A percentile compares a stretch with the other conserved stretches of the same genome.
phyloP scores from a whole-genome alignment of 2,888 invertebrate species.

The Dinocampus coccinellae region DNA sequence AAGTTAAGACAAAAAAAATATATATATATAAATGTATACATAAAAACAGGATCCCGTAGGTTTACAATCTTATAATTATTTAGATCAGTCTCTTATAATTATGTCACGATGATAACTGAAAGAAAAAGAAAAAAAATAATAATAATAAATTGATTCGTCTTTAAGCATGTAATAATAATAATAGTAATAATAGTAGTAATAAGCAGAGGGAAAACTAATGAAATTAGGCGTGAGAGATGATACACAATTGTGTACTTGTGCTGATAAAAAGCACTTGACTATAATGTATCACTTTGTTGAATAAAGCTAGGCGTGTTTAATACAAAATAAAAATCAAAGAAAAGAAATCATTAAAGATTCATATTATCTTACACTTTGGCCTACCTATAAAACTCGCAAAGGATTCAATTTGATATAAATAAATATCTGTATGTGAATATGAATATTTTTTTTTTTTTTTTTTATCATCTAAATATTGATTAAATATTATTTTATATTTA shows the following conservation, averaged over 20 bases:
- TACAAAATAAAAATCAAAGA: conserved; percentile 49
- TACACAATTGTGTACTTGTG: conserved; percentile 59
- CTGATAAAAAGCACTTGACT: conserved; percentile 59
- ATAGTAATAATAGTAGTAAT: no score
- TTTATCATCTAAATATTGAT: no score
- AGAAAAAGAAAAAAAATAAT: conserved; percentile 23
- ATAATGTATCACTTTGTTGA: conserved; percentile 67
- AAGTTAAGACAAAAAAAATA: conserved; percentile 28
- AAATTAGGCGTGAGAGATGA: conserved; percentile 40
- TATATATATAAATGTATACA: no score
- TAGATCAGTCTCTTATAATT: conserved; percentile 55
- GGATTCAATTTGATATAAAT: not conserved
- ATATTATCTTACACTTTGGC: not conserved
- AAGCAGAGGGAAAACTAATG: conserved; percentile 27
- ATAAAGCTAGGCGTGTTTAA: conserved; percentile 69
- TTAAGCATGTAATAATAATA: no score
- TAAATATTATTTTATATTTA: no score
- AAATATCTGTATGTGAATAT: not conserved
- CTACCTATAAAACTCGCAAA: not conserved
- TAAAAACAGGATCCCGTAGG: conserved; percentile 52
- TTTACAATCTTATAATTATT: conserved; percentile 55
- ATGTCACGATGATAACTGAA: conserved; percentile 47
- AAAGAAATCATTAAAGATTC: conserved; percentile 31
- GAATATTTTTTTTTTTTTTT: not conserved
- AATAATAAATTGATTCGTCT: no score